Percentiles rank a stretch among this genome's conserved stretches.
These are phyloP conservation scores for Channallabes apus DNA, from an alignment of 2,797 vertebrate species.

Conservation along the genomic window DNA sequence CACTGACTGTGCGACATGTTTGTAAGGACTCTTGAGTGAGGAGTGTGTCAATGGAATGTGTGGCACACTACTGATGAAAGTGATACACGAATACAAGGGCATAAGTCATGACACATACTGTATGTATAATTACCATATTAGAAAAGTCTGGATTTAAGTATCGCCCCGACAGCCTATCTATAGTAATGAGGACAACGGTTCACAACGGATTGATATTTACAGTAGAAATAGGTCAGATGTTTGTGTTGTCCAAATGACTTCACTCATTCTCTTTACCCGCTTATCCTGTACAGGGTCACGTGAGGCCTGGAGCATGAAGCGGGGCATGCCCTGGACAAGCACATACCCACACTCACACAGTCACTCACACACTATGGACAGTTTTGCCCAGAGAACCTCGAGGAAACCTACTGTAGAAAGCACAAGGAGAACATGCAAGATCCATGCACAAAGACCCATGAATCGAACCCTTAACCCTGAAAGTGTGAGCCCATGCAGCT, in stretches of 20 bases:
- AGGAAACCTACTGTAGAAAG: too few relatives aligned
- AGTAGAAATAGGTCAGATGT: background rate
- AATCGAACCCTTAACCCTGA: too few relatives aligned
- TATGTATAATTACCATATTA: conserved; percentile 32
- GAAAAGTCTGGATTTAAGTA: conserved; percentile 34
- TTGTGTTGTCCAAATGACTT: background rate
- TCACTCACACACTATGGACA: too few relatives aligned
- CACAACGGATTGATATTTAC: background rate
- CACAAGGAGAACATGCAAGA: too few relatives aligned
- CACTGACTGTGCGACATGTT: conserved; percentile 41
- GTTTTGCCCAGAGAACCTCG: too few relatives aligned
- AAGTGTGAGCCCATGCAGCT: too few relatives aligned
- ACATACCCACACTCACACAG: too few relatives aligned
- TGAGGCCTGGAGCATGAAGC: too few relatives aligned
- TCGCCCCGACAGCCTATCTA: conserved; percentile 11
- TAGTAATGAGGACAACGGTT: conserved; percentile 13
- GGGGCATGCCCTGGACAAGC: too few relatives aligned
- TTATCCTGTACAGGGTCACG: too few relatives aligned
- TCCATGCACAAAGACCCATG: too few relatives aligned
- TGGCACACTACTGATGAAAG: conserved; percentile 45
- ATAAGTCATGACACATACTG: conserved; percentile 34
- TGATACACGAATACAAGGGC: conserved; percentile 15
- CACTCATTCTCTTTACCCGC: too few relatives aligned
- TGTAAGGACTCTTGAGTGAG: conserved; percentile 37
- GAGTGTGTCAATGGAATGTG: conserved; percentile 26